Base-by-base conservation (phyloP, 1,140 invertebrate genomes). In the Calephelis virginiensis region DNA sequence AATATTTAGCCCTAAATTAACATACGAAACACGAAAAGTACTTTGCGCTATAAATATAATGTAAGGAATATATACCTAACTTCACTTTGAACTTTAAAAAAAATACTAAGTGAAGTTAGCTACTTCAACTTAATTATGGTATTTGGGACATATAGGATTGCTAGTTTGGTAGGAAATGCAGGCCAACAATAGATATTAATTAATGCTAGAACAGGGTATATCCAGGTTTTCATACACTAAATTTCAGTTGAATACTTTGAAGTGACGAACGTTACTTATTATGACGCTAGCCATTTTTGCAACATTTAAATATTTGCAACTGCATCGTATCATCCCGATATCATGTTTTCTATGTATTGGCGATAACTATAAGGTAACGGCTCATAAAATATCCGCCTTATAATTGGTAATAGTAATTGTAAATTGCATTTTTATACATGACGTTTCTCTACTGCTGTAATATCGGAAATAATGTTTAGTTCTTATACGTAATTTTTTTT, bases 341-440 rank as follows among this genome's bases (percentile, higher is more conserved):
- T 56, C 53, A 56, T 17, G 14, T 11, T 56, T 37, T 28, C 53
- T 56, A 56, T 11, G 7, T 56, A 61, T 14, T 43, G 60, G 37
- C 43, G 28, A 13, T 61, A 61, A 43, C 9, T 61, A 12, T 61
- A 61, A 69, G 70, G 76, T 68, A 77, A 77, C 84, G 79, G 86
- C 83, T 86, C 85, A 89, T 78, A 81, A 85, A 83, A 78, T 85
- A 83, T 89, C 86, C 86, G 86, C 86, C 86, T 89, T 85, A 81
- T 89, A 89, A 85, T 72, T 17, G 45, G 14, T 56, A 56, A 56
- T 56, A 12, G 28, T 56, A 56, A 28, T 28, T 11, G 12, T 56
- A 37, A 56, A 17, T 53, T 56, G 12, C 28, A 56, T 56, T 56
- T 28, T 56, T 56, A 56, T 56, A 56, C 17, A 37, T 12, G 11